Evolutionary conservation across 2,113 vertebrate genomes (phyloP).

Genomic region (Bufo bufo): DNA sequence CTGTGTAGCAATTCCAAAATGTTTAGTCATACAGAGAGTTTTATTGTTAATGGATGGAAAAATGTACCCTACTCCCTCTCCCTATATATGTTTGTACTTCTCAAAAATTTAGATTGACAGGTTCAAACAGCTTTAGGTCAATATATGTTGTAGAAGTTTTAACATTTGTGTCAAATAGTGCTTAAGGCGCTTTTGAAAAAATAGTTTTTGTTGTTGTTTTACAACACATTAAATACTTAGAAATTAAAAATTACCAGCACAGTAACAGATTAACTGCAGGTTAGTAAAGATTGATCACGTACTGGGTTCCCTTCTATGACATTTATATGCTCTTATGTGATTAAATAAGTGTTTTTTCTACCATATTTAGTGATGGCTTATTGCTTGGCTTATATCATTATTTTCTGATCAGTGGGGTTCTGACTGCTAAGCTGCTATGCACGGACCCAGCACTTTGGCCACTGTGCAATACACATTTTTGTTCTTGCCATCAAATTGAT

Average conservation of each 20-base stretch:
- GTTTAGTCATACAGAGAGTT: constrained; percentile 15
- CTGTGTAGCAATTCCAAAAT: neutral
- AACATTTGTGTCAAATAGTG: neutral
- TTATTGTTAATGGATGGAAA: neutral
- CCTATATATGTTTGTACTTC: neutral
- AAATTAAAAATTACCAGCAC: too few species aligned
- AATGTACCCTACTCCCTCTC: neutral
- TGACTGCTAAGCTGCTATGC: too few species aligned
- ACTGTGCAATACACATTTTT: too few species aligned
- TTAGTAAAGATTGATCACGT: neutral
- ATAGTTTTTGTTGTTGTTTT: neutral
- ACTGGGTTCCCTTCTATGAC: neutral
- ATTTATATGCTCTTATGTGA: neutral
- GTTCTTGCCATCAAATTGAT: too few species aligned
- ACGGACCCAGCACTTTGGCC: too few species aligned
- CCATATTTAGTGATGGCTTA: too few species aligned
- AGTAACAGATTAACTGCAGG: neutral
- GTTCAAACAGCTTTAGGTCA: neutral
- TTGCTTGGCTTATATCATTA: too few species aligned
- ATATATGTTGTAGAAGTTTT: neutral
- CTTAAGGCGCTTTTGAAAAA: neutral
- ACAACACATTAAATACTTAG: neutral
- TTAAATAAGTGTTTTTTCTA: too few species aligned
- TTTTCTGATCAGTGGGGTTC: too few species aligned
- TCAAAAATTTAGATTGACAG: neutral